Conservation (phyloP, 2,113 vertebrate genomes). For the Ciconia maguari region DNA sequence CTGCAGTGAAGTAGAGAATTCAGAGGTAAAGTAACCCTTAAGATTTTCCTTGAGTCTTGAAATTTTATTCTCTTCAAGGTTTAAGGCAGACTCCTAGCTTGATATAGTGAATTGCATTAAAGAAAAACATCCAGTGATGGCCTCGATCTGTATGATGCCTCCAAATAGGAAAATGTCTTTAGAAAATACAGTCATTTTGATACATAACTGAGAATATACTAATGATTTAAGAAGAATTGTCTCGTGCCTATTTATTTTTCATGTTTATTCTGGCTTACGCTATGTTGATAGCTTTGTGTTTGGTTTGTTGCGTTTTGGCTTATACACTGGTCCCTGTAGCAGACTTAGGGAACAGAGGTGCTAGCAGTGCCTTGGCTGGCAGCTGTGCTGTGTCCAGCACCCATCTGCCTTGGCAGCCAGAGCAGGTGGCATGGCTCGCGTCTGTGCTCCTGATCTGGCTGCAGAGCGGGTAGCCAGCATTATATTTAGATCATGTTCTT, state of each 20-base stretch:
- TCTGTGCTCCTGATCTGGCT: fast-evolving
- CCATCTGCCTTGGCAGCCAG: not conserved
- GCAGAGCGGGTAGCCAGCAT: not conserved
- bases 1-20: not conserved
- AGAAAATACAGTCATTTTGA: not conserved
- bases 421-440: fast-evolving
- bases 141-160: not conserved
- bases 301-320: not conserved
- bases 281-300: not conserved
- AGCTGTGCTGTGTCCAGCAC: not conserved
- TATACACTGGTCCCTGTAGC: not conserved
- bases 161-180: not conserved
- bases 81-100: not conserved
- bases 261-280: not conserved
- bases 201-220: not conserved
- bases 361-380: fast-evolving
- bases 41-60: not conserved
- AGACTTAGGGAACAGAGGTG: fast-evolving
- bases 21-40: not conserved
- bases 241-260: not conserved
- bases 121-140: not conserved
- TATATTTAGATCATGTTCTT: not conserved
- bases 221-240: not conserved
- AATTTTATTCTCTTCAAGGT: not conserved
- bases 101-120: not conserved